Base-by-base conservation (phyloP, 1,140 invertebrate species). In the Yoshiicerus persimilis region DNA sequence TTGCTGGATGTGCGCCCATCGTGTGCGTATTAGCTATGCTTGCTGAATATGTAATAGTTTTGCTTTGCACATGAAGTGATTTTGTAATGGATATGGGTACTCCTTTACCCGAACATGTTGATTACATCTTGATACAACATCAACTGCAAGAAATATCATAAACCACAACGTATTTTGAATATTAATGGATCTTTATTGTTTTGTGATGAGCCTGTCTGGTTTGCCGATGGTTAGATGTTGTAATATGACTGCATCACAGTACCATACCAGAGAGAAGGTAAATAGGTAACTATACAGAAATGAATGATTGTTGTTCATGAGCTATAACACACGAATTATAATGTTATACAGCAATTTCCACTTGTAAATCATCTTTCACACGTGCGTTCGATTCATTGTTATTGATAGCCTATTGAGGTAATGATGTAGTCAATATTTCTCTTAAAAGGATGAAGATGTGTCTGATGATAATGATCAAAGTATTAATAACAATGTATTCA, bases 401-500 rank as follows among this genome's bases (percentile, higher is more conserved):
- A 80, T 80, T 80, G 75, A 80, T 80, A 34, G 75, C n/a, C 32
- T 36, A 80, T 27, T 30, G 34, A 80, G 75, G 32, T 80, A 80
- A 80, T 80, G 75, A 80, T 80, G 75, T 80, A 80, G 32, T 80
- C 75, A 80, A n/a, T 80, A 80, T 80, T 80, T 38, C 32, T 38
- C 32, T 36, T 56, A 80, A 80, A n/a, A 38, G 75, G 75, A 80
- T 80, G 75, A 80, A 80, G 75, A 80, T 80, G 75, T 80, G 75
- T 80, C 75, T 16, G 23, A 38, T 38, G 75, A 80, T 80, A 80
- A 80, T 80, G 75, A 38, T 80, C 32, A 32, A 30, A 38, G 75
- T 80, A 80, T 80, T 80, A 80, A 80, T 80, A 80, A 80, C 32
- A 80, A 80, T 23, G 30, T 80, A 80, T 80, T 80, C 75, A 80